Base-by-base conservation (phyloP, 2,797 vertebrate species). In the Arnoldichthys spilopterus region DNA sequence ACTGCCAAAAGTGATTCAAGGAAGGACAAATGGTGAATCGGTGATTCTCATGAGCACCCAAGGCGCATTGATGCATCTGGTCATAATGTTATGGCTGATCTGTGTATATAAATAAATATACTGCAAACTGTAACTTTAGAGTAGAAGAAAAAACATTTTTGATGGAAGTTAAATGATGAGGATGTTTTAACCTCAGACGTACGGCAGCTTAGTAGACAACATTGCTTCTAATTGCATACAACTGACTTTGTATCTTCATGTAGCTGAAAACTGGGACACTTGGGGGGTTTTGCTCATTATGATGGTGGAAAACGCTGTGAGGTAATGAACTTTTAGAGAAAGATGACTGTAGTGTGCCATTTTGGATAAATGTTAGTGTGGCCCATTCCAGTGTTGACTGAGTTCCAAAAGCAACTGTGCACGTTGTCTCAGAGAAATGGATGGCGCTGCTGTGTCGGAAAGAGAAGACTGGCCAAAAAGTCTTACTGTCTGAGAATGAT, bases 341-440 rank as follows among this genome's bases (percentile, higher is more conserved):
- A 12, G 13, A 59, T 59, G 26, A 28, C 24, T 30, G 28, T 40
- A 37, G 37, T 24, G 24, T 67, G 51, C 20, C 51, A 58, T 68
- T 66, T 68, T 26, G 67, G 74, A 68, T 63, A 68, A 47, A 76
- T 58, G 56, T 59, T 59, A 59, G 26, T 59, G 26, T 30, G 56
- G 63, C 12, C 26, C 56, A 59, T 59, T 59, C 56, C 56, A 59
- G 20, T 56, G 22, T 8, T 11, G n/a, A 47, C 24, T 58, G 56
- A 28, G 30, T 34, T 62, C 59, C 59, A 62, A 62, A 16, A 62
- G 32, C 59, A 59, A 59, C 56, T 15, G 56, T 18, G n/a, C 6
- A 8, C 20, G 28, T 9, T 12, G 30, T 62, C 30, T 34, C 59
- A 62, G 59, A 28, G 30, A 62, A 62, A 62, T 34, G 58, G 26